Base-by-base conservation (phyloP, 2,797 vertebrate species). In the Sebastes kiyomatsui region DNA sequence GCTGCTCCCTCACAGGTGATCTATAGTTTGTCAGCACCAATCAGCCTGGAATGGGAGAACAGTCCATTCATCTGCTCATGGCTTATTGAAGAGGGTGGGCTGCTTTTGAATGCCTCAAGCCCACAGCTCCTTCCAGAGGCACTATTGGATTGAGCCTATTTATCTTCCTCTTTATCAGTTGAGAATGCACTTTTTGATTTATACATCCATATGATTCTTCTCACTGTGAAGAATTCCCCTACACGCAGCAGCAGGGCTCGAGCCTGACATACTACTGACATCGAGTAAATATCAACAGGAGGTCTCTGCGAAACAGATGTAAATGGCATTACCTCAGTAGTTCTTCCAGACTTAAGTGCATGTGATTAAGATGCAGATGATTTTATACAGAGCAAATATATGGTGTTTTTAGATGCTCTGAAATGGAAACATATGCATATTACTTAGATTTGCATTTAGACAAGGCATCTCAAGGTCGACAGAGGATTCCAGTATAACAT, bases 21-120 rank as follows among this genome's bases (percentile, higher is more conserved):
- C 92, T 94, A 95, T 95, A 92, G 93, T 94, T 94, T 93, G 93
- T 95, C 93, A 93, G 91, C 90, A 84, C 92, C 93, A 93, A 94
- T 94, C 93, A 95, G 88, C 85, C 86, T 67, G 67, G 90, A 93
- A 94, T 89, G 85, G 90, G 86, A 91, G 88, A 92, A 86, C 83
- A 88, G 91, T 93, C 90, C 90, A 95, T 95, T 94, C 90, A 91
- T 94, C 94, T 93, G 85, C 87, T 91, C 92, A 89, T 92, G 90
- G 91, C 90, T 94, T 94, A 94, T 94, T 94, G 94, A 94, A 94
- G 90, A 92, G 85, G 89, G 90, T 85, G 88, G 89, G 92, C 83
- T 91, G 91, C 87, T 89, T 94, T 91, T 93, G 93, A 94, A 94
- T 93, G 91, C 90, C 84, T 89, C 72, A 49, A 91, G 91, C 90